Evolutionary conservation across 2,797 vertebrate species (phyloP), one percentile per base, ranked within the genome.

Genomic region (Alca torda): DNA sequence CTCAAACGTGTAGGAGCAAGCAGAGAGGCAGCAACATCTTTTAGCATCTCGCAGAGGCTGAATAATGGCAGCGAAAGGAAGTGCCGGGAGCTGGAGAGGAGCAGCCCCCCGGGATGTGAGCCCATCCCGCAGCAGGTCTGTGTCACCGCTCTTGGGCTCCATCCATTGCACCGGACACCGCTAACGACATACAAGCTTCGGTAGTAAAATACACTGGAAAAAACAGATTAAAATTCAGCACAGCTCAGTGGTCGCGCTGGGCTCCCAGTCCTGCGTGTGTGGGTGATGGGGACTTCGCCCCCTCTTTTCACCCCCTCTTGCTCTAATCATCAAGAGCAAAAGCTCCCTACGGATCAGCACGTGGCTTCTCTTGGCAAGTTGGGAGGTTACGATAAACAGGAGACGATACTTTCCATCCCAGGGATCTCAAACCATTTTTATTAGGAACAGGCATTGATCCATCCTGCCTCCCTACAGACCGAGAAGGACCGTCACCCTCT

Each of bases 41-140:
- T 17, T 2, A 15, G 57, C 2, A 8, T 9, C 70, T 19, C 3
- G 9, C 24, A 13, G 48, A 31, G 25, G n/a, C 8, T 35, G 46
- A 45, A 11, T 14, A 20, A n/a, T 0, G 4, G 39, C 67, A 64
- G 72, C 4, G 2, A 60, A 28, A 68, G 28, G 4, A 26, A 10
- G 46, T 3, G 59, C 28, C 2, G 37, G 39, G 61, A 16, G 9
- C 20, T 0, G 2, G 33, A 64, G 28, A 61, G n/a, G 48, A 57
- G 35, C 43, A 28, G 83, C 0, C 0, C 56, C 12, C 4, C 1
- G 1, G 51, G 65, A 28, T 3, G 8, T 0, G 20, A 17, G 30
- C 30, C 41, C 5, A 0, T 11, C 48, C 76, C 8, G 28, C 46
- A 24, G 51, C 61, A 24, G 9, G 1, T 3, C 72, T 10, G 1